Evolutionary conservation across 2,888 invertebrate species (phyloP).

Genomic region (Abscondita cerata): DNA sequence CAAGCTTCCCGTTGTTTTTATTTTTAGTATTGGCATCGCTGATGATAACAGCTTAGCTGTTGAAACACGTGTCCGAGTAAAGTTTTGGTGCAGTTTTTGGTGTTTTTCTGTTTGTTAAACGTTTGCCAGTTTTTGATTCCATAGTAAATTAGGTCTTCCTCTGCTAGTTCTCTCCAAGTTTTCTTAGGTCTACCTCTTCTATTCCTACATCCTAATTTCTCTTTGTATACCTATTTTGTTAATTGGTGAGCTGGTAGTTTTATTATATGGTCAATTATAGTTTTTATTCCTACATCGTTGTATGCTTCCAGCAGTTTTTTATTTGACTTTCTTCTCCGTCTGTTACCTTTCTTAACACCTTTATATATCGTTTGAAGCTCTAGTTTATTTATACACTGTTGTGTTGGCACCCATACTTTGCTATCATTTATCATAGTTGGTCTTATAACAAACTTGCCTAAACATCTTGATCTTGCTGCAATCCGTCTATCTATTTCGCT

Average conservation of each 20-base stretch:
- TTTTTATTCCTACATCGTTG: not conserved
- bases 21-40: no score
- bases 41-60: no score
- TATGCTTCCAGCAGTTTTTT: not conserved
- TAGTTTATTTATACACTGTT: not conserved
- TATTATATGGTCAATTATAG: not conserved
- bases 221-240: not conserved
- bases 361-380: not conserved
- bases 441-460: no score
- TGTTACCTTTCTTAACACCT: not conserved
- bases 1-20: no score
- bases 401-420: not conserved
- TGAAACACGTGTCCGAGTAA: no score
- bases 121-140: not conserved
- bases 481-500: constrained; percentile 4
- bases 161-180: no score
- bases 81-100: no score
- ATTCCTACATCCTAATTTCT: no score
- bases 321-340: not conserved
- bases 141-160: not conserved
- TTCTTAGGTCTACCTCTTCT: not conserved
- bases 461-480: constrained; percentile 1
- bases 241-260: not conserved
- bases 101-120: no score
- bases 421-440: no score